Base-by-base conservation (phyloP, 2,797 vertebrate genomes). In the Sciaenops ocellatus region DNA sequence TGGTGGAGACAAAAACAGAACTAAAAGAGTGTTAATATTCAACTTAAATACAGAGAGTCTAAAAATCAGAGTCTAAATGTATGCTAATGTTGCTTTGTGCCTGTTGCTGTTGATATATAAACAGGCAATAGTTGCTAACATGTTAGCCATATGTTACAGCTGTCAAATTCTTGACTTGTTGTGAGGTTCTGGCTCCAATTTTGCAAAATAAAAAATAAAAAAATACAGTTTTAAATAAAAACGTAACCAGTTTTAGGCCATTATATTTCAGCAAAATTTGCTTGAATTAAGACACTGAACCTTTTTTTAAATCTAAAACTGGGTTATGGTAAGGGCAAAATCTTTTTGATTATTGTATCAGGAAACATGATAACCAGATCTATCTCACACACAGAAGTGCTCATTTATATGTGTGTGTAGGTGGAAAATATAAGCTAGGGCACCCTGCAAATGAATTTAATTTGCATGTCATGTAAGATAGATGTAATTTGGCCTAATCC, bases 381-480 rank as follows among this genome's bases (percentile, higher is more conserved):
- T 26, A 65, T 20, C 18, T 48, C 6, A 65, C 1, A 44, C 18
- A 46, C 12, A 55, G 15, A 54, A 11, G 15, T n/a, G 5, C n/a
- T 51, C 10, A 7, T 41, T 20, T 63, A 50, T 69, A 15, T 69
- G 24, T 54, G 54, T 41, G 28, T 56, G 12, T 34, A 62, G 56
- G 13, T 20, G 9, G 24, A 42, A 3, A 26, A 50, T 42, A 59
- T 7, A 42, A 12, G 46, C 57, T 4, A 28, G 4, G 28, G 18
- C 41, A 28, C 11, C 12, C 7, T 15, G 34, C 20, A 69, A 73
- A 50, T 72, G 5, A 82, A 87, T 67, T 38, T 0, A 73, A 71
- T 82, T 59, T 57, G 24, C 41, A 67, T 62, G 26, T 78, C 52
- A 69, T 57, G 46, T 54, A 69, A 69, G 24, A 67, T 10, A 62